phyloP scores from a whole-genome alignment of 1,140 invertebrate genomes.

The Aphelinus atriplicis region DNA sequence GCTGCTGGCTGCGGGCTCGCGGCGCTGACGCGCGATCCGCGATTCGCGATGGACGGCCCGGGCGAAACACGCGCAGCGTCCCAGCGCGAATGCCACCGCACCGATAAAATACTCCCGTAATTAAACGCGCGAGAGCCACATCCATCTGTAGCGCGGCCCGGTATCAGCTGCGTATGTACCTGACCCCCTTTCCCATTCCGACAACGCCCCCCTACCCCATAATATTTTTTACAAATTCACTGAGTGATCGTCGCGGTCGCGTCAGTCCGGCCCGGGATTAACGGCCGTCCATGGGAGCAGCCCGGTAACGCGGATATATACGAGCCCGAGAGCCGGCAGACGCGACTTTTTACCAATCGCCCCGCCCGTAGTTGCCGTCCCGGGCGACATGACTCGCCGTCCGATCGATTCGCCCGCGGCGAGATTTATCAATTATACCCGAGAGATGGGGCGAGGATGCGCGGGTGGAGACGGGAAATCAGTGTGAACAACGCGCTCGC shows the following conservation, averaged over 20 bases:
- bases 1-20: not conserved
- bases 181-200: slow-evolving; percentile 26
- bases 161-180: not conserved
- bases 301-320: too few species aligned
- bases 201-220: not conserved
- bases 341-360: too few species aligned
- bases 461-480: too few species aligned
- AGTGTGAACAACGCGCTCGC: not conserved
- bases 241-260: slow-evolving; percentile 15
- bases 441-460: too few species aligned
- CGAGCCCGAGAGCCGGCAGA: too few species aligned
- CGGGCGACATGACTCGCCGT: too few species aligned
- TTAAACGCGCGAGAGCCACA: slow-evolving; percentile 62
- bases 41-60: slow-evolving; percentile 40
- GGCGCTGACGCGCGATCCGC: slow-evolving; percentile 17
- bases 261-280: not conserved
- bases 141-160: slow-evolving; percentile 52
- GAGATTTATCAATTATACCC: too few species aligned
- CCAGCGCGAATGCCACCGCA: slow-evolving; percentile 58
- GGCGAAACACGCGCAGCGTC: slow-evolving; percentile 4
- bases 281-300: too few species aligned
- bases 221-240: slow-evolving; percentile 15
- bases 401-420: too few species aligned
- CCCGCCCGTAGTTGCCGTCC: too few species aligned
- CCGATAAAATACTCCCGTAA: slow-evolving; percentile 66